phyloP scores from a whole-genome alignment of 2,797 vertebrate species.

The Pangasius sanitwongsei region DNA sequence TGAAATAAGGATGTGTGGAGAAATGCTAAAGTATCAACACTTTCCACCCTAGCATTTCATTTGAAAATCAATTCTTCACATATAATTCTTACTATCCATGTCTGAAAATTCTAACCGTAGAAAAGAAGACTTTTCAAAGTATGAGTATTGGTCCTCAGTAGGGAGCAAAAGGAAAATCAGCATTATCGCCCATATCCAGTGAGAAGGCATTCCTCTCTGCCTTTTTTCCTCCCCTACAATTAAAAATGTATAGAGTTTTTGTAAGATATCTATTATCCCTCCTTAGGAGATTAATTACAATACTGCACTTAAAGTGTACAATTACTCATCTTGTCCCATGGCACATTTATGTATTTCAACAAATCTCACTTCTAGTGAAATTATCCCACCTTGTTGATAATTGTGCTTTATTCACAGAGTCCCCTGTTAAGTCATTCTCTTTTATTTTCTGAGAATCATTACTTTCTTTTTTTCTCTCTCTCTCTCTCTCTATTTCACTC shows the following conservation, averaged over 20 bases:
- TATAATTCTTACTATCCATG: background rate
- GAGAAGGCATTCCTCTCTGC: background rate
- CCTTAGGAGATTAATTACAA: background rate
- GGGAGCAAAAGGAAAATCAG: background rate
- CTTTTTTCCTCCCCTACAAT: background rate
- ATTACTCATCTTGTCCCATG: background rate
- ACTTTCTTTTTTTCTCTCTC: background rate
- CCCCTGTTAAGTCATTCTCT: background rate
- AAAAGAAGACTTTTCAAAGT: background rate
- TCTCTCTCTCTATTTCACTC: slow-evolving; percentile 10
- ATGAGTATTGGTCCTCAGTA: background rate
- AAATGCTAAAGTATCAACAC: background rate
- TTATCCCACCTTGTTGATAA: slow-evolving; percentile 12
- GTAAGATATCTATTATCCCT: slow-evolving; percentile 7
- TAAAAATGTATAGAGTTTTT: background rate
- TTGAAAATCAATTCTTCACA: background rate
- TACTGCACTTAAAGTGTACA: slow-evolving; percentile 3
- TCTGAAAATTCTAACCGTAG: background rate
- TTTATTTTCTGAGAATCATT: background rate
- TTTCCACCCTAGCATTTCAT: background rate
- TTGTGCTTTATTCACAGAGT: slow-evolving; percentile 7
- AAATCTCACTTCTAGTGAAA: slow-evolving; percentile 6
- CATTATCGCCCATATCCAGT: background rate
- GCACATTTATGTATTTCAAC: background rate
- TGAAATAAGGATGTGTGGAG: background rate